phyloP scores from a whole-genome alignment of 2,888 invertebrate genomes.

The Catocala nupta region DNA sequence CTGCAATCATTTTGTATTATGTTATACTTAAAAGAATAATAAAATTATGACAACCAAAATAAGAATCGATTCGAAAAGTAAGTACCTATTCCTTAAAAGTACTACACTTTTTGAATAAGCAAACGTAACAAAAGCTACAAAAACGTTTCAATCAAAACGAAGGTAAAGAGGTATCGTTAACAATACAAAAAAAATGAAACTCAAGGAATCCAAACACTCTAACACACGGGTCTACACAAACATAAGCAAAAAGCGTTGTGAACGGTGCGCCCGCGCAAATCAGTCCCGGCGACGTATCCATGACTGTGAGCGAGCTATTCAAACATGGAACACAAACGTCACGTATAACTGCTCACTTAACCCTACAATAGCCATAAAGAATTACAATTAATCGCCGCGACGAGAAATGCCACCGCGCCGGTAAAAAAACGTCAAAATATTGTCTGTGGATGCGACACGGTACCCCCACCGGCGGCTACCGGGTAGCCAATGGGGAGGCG shows the following conservation, averaged over 20 bases:
- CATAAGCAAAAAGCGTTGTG: constrained; percentile 59
- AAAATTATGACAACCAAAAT: too few species aligned
- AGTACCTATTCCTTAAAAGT: too few species aligned
- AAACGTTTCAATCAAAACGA: constrained; percentile 20
- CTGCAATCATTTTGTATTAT: too few species aligned
- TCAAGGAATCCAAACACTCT: constrained; percentile 59
- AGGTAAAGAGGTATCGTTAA: constrained; percentile 46
- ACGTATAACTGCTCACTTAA: constrained; percentile 82
- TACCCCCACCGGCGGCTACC: constrained; percentile 73
- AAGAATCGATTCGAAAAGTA: too few species aligned
- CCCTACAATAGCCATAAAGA: constrained; percentile 85
- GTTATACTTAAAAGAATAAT: too few species aligned
- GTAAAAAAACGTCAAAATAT: constrained; percentile 85
- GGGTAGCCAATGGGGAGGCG: constrained; percentile 79
- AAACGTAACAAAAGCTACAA: not conserved
- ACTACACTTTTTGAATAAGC: too few species aligned
- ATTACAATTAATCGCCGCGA: constrained; percentile 85
- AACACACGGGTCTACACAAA: constrained; percentile 62
- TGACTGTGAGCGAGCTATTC: constrained; percentile 61
- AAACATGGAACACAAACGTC: constrained; percentile 74
- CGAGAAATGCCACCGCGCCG: constrained; percentile 82
- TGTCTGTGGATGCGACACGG: constrained; percentile 70
- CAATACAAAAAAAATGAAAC: constrained; percentile 45
- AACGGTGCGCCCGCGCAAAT: constrained; percentile 70
- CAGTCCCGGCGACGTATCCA: constrained; percentile 59